Evolutionary conservation across 2,797 vertebrate genomes (phyloP), one percentile per base, ranked within the genome.

Genomic region (Ispidina lecontei): DNA sequence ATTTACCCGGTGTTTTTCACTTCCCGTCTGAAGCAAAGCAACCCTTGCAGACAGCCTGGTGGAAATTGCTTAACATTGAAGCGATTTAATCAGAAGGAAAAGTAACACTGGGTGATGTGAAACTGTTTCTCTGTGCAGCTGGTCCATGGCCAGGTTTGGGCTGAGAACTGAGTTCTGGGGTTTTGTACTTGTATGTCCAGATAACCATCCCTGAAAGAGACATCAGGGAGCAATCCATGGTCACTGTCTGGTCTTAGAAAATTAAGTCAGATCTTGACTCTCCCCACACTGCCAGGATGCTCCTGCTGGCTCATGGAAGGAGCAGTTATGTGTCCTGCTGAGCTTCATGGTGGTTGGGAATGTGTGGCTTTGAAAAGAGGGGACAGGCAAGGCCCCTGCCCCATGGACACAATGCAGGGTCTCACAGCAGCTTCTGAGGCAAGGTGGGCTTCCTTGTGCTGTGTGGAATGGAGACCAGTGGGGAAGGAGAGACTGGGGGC

Each of bases 251-350:
- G 28, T 54, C 52, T 55, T 55, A 31, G 23, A 64, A 37, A 60
- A 62, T 54, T 35, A 37, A 4, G 8, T 8, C 0, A 0, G 65
- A 47, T n/a, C 29, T 39, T 7, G 26, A 9, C 16, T 26, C 19
- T 58, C 43, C 21, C 23, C 62, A 5, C 0, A 0, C 72, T 54
- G 43, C 54, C 35, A 9, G 49, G 55, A 39, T 31, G n/a, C 12
- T 85, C 25, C 49, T 64, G 60, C n/a, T 43, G 74, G 35, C 56
- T 81, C 13, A 1, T 5, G 46, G 75, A 44, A 19, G 60, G 46
- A 20, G 29, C 22, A 2, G 1, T 12, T 54, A 13, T 4, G 64
- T 44, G 28, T 59, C 18, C 54, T 86, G 47, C n/a, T 9, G 33
- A 33, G 37, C 33, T 64, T 5, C 43, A 12, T 4, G 8, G 35